Conservation (phyloP, 2,888 invertebrate genomes). For the Syrista parreyssii region DNA sequence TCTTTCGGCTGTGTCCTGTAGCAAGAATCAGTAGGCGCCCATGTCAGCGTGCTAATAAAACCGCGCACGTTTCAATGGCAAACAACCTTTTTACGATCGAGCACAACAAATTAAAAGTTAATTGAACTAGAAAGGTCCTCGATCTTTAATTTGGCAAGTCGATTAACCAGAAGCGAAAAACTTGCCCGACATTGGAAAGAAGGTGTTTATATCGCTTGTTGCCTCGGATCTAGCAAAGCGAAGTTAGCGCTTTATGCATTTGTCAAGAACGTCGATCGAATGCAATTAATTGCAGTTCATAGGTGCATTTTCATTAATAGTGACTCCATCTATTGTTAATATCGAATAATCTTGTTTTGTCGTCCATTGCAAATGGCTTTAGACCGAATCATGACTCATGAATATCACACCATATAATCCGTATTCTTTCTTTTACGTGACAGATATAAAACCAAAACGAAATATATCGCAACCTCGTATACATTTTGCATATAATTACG, state of each 20-base stretch:
- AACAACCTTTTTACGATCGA: neutral
- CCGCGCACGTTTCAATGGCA: neutral
- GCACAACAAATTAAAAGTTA: neutral
- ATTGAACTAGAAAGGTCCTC: neutral
- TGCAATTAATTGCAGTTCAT: neutral
- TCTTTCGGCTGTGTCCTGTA: neutral
- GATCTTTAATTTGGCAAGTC: slow-evolving; percentile 1
- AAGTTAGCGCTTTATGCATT: slow-evolving; percentile 5
- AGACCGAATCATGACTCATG: neutral
- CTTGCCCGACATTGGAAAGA: slow-evolving; percentile 2
- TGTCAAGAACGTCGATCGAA: slow-evolving; percentile 8
- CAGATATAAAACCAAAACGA: neutral
- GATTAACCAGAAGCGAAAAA: neutral
- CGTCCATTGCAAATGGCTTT: neutral
- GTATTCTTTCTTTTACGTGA: neutral
- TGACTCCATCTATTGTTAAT: neutral
- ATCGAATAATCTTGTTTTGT: neutral
- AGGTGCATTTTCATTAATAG: neutral
- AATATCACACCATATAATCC: neutral
- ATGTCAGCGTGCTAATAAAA: neutral
- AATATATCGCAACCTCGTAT: neutral
- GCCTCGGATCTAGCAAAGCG: slow-evolving; percentile 6
- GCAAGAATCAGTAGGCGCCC: slow-evolving; percentile 1
- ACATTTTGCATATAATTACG: neutral
- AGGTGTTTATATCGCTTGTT: slow-evolving; percentile 12